Evolutionary conservation across 2,113 vertebrate species (phyloP).

Genomic region (Dromas ardeola): DNA sequence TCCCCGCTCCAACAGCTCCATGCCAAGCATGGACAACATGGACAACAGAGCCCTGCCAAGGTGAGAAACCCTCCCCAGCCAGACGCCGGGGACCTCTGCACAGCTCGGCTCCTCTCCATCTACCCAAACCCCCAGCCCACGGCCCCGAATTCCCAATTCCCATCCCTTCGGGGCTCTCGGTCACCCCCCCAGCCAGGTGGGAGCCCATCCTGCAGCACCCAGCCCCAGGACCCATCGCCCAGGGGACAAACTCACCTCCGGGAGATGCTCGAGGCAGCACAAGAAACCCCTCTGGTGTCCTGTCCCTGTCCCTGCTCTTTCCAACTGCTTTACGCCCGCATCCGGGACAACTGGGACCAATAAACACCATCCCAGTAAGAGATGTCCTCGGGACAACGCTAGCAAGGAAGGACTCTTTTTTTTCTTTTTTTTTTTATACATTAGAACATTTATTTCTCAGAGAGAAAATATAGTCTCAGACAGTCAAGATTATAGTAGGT

Average conservation of each 20-base stretch:
- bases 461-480: slow-evolving; percentile 93
- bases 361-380: not conserved
- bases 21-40: no score
- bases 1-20: no score
- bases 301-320: not conserved
- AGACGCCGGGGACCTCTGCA: no score
- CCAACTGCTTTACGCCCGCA: not conserved
- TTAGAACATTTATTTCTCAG: slow-evolving; percentile 93
- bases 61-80: no score
- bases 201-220: not conserved
- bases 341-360: not conserved
- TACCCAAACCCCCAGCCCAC: no score
- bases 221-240: fast-evolving
- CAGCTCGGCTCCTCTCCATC: no score
- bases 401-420: not conserved
- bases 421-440: slow-evolving; percentile 30
- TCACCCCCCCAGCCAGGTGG: no score
- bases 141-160: not conserved
- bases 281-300: not conserved
- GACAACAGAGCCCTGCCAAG: no score
- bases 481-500: slow-evolving; percentile 88
- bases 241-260: not conserved
- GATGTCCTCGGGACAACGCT: not conserved
- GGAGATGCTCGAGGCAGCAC: not conserved
- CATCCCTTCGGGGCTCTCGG: not conserved